Evolutionary conservation across 1,140 invertebrate genomes (phyloP), one percentile per base, ranked within the genome.

Genomic region (Micrasema minimum): DNA sequence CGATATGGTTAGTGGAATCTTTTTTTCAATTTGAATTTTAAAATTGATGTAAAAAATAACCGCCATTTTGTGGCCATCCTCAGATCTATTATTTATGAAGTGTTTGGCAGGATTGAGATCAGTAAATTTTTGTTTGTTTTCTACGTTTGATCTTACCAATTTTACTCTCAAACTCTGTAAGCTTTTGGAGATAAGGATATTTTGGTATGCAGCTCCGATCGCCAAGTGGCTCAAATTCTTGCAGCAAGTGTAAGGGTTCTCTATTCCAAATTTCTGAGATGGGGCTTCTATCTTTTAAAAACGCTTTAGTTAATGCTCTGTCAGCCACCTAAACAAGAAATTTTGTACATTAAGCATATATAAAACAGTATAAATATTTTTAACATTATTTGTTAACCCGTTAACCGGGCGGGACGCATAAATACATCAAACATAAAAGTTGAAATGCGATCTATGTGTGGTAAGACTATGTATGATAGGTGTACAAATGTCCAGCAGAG

Each of bases 191-290:
- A 71, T 90, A 84, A 43, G 93, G 91, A 79, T 96, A 96, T 43
- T 91, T 90, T 26, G 90, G 85, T 66, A 99, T 95, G 89, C 96
- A 97, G 77, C 96, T 91, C 59, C 98, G 85, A 84, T 99, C 98
- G 0, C 97, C 96, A 5, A 90, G 84, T 0, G 97, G 96, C 79
- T 96, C 93, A 78, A 96, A 94, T 72, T 94, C 91, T 80, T 98
- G 96, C 12, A 99, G 78, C 0, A 96, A 95, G 86, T 99, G 96
- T 11, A 86, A 87, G 0, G 95, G 93, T 76, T 95, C 90, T 78
- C 96, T 92, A 0, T 88, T 87, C 97, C 97, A 99, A 12, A 94
- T 90, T 45, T 91, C 86, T 0, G 88, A 78, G 0, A 96, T 80
- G 18, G 90, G 85, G 0, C 80, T 67, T 68, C 93, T 87, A 23